A percentile compares a stretch with the other conserved stretches of the same genome.
phyloP scores from a whole-genome alignment of 2,888 invertebrate genomes.

The Lasioglossum vierecki region DNA sequence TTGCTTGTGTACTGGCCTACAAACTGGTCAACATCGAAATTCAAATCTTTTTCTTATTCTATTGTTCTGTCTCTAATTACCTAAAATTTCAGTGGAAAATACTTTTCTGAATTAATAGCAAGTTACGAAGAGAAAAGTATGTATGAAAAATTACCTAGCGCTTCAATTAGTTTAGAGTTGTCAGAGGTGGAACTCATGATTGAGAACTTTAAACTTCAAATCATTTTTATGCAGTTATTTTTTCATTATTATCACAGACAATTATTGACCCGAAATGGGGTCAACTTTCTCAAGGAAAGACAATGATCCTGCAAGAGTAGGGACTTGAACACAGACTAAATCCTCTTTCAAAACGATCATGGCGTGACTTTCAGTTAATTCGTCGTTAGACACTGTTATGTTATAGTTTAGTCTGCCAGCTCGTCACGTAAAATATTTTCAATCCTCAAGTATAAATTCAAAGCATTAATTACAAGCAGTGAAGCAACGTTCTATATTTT shows the following conservation, averaged over 20 bases:
- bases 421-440: neutral
- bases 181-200: neutral
- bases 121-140: neutral
- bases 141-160: neutral
- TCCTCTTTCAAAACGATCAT: neutral
- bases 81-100: no score
- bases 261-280: neutral
- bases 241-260: neutral
- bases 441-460: neutral
- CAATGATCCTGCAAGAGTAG: conserved; percentile 3
- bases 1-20: no score
- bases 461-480: neutral
- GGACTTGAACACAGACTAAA: neutral
- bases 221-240: neutral
- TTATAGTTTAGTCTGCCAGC: neutral
- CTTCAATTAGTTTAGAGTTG: neutral
- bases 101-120: neutral
- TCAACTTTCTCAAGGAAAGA: neutral
- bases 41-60: neutral
- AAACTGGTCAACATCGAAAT: neutral
- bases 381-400: neutral
- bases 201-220: neutral
- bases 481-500: neutral
- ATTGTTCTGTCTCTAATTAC: no score
- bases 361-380: neutral